Evolutionary conservation across 2,888 invertebrate genomes (phyloP), one percentile per base, ranked within the genome.

Genomic region (Automeris io): DNA sequence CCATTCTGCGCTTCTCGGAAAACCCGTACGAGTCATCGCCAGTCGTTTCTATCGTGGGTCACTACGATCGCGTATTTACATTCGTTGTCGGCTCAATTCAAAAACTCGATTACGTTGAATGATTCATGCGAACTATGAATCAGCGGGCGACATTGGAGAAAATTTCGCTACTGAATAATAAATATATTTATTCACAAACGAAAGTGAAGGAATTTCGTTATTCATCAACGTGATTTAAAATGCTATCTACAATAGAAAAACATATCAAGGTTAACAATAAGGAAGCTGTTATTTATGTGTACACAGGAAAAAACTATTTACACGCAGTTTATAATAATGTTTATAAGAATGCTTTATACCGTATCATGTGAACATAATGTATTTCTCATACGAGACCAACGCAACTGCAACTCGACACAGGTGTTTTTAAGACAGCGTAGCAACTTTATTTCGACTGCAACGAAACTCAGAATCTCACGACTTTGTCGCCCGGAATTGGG

Each of bases 101-200:
- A 85, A 83, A 82, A 82, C 79, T 80, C 78, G 76, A 81, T 80
- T 79, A 81, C 77, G 76, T 67, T 56, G 71, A 70, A 73, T 86
- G 85, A 86, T 75, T 86, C 83, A 86, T 69, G 57, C 68, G 50
- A 47, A 55, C 68, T 70, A 75, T 85, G 86, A 86, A 74, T 86
- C 86, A 83, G 70, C 71, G 51, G 51, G 61, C 62, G 70, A 71
- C 71, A 70, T 58, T 54, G 53, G 63, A 57, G 67, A 71, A 71
- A 77, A 75, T 66, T 68, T 65, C 60, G 66, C 42, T 45, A 37
- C 42, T 38, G 46, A 44, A 49, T 51, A 49, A 39, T 43, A 36
- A 18, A 35, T n/a, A 31, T 35, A 38, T 40, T 18, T 29, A 35
- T 40, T 18, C 31, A 35, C 25, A 31, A 33, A 31, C 33, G 32